phyloP scores from a whole-genome alignment of 2,797 vertebrate species.

The Amblyraja radiata region DNA sequence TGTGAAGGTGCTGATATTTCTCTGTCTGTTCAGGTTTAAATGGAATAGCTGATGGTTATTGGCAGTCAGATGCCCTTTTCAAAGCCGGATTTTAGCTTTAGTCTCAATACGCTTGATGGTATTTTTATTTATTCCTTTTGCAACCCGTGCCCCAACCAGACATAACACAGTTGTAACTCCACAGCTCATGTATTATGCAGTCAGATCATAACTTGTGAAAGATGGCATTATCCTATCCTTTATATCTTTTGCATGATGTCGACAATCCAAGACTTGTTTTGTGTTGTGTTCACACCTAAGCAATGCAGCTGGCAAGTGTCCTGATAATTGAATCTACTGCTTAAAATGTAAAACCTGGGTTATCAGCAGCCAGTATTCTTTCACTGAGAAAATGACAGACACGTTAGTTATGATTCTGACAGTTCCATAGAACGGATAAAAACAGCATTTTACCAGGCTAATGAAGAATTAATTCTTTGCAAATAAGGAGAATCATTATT shows the following conservation, averaged over 20 bases:
- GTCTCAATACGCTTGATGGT: background rate
- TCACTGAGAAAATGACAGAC: constrained; percentile 3
- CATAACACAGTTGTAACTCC: constrained; percentile 19
- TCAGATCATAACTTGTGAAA: constrained; percentile 18
- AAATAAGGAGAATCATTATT: background rate
- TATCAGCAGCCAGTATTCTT: background rate
- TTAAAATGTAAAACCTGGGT: background rate
- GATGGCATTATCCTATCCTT: constrained; percentile 4
- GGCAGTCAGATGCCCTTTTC: constrained; percentile 30
- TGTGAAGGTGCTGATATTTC: constrained; percentile 33
- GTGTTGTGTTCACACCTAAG: background rate
- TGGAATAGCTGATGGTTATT: constrained; percentile 17
- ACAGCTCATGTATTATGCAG: constrained; percentile 17
- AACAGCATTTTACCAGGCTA: background rate
- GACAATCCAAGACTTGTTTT: background rate
- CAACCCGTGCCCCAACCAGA: background rate
- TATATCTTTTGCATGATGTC: constrained; percentile 18
- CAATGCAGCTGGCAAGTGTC: background rate
- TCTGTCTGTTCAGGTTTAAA: constrained; percentile 24
- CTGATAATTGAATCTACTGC: constrained; percentile 21
- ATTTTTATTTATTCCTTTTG: background rate
- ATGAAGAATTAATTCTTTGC: background rate
- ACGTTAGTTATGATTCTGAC: background rate
- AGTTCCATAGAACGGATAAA: background rate
- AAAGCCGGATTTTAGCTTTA: constrained; percentile 26